Evolutionary conservation across 2,888 invertebrate species (phyloP), one percentile per base, ranked within the genome.

Genomic region (Phrixothrix hirtus): DNA sequence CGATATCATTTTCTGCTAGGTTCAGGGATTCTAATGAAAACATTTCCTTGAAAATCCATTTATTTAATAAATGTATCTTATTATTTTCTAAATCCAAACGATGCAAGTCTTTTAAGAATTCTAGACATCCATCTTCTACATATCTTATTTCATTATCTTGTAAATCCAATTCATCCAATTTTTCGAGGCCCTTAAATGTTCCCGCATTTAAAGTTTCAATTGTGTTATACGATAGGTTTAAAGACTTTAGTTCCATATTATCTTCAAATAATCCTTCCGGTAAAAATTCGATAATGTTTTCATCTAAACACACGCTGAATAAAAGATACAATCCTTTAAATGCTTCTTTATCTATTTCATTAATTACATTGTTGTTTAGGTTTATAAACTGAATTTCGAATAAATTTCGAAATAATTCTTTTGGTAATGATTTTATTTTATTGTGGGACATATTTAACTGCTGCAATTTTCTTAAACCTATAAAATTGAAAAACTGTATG

Each of bases 261-360:
- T 38, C 38, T 25, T 38, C 38, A 38, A 38, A 38, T 12, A 31
- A 3, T 13, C 13, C 1, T 9, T 13, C 26, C 6, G 26, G 14
- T 2, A 38, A 6, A 2, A 12, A n/a, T 5, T n/a, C 21, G 2
- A 27, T 12, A 2, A n/a, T 5, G 13, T 38, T 38, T n/a, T 2
- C 10, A 7, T 10, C 21, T n/a, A 38, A 27, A 9, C 12, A 4
- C 5, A 38, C 25, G 7, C 6, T 38, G 26, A 26, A 25, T 26
- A 38, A 38, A 38, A 38, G n/a, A 21, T 38, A 38, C 1, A 38
- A 13, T 1, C 38, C 38, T n/a, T 21, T 25, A 14, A 38, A 14
- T 1, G 38, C 26, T 9, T 27, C 13, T 15, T 38, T 11, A 13
- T 38, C 10, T 12, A 38, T 11, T 3, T 38, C 26, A 3, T 7